Conservation (phyloP, 2,888 invertebrate species). For the Tenthredo mesomela region DNA sequence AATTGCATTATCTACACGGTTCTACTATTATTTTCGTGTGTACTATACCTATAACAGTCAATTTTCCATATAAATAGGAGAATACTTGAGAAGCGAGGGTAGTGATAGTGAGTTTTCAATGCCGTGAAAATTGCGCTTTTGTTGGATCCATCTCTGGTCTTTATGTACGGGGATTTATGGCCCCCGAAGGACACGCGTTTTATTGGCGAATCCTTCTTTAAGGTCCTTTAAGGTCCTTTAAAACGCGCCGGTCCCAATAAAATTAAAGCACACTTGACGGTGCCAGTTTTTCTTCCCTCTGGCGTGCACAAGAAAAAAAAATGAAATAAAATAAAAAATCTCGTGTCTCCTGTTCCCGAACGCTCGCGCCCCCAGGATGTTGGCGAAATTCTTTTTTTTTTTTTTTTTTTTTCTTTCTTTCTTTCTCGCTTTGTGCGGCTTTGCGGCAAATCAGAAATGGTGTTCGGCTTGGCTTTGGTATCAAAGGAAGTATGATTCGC, state of each 20-base stretch:
- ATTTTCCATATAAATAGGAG: not conserved
- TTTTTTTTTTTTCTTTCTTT: not conserved
- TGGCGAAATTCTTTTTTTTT: not conserved
- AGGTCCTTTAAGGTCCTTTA: conserved; percentile 46
- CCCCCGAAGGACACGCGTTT: conserved; percentile 48
- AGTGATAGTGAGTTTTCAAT: conserved; percentile 60
- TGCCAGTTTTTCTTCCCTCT: conserved; percentile 33
- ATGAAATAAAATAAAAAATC: not conserved
- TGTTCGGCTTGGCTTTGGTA: conserved; percentile 37
- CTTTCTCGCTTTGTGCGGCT: conserved; percentile 34
- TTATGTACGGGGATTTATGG: conserved; percentile 58
- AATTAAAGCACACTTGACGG: conserved; percentile 50
- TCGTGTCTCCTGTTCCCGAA: conserved; percentile 28
- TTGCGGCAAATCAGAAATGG: conserved; percentile 40
- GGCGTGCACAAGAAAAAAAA: conserved; percentile 22
- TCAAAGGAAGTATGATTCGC: conserved; percentile 41
- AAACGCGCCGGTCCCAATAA: conserved; percentile 46
- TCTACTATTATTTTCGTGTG: not conserved
- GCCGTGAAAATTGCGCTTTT: conserved; percentile 59
- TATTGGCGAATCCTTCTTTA: conserved; percentile 46
- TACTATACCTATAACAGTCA: not conserved
- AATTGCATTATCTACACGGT: not conserved
- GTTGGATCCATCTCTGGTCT: conserved; percentile 56
- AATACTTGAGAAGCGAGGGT: conserved; percentile 42
- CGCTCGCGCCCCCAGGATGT: conserved; percentile 36